Conservation (phyloP, 2,797 vertebrate genomes). For the Diplodus sargus region DNA sequence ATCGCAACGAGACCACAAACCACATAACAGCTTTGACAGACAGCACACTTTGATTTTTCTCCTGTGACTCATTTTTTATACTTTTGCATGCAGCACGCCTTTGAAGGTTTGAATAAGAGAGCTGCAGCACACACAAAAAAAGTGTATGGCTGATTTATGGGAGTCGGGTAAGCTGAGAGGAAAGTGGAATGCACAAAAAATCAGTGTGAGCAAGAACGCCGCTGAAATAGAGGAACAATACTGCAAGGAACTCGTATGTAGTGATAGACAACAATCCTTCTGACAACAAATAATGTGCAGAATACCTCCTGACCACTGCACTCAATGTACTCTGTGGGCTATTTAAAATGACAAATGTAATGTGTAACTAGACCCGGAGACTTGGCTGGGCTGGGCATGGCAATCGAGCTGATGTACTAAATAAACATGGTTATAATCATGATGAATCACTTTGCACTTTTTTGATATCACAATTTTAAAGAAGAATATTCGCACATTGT, state of each 20-base stretch:
- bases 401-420: neutral
- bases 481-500: too few species aligned
- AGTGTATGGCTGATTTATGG: slow-evolving; percentile 12
- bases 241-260: neutral
- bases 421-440: neutral
- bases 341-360: neutral
- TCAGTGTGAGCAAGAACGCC: neutral
- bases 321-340: neutral
- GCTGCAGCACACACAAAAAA: slow-evolving; percentile 20
- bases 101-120: slow-evolving; percentile 45
- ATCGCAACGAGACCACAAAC: slow-evolving; percentile 50
- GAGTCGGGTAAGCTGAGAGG: slow-evolving; percentile 12
- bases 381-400: neutral
- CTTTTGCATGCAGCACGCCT: slow-evolving; percentile 28
- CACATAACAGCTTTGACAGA: slow-evolving; percentile 39
- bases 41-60: slow-evolving; percentile 45
- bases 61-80: slow-evolving; percentile 38
- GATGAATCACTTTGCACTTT: too few species aligned
- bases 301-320: neutral
- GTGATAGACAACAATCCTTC: neutral
- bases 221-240: neutral
- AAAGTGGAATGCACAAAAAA: slow-evolving; percentile 2
- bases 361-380: neutral
- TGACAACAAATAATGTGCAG: neutral
- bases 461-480: too few species aligned